Percentiles rank a stretch among this genome's conserved stretches.
Conservation (phyloP, 2,888 invertebrate genomes). For the Laothoe populi region DNA sequence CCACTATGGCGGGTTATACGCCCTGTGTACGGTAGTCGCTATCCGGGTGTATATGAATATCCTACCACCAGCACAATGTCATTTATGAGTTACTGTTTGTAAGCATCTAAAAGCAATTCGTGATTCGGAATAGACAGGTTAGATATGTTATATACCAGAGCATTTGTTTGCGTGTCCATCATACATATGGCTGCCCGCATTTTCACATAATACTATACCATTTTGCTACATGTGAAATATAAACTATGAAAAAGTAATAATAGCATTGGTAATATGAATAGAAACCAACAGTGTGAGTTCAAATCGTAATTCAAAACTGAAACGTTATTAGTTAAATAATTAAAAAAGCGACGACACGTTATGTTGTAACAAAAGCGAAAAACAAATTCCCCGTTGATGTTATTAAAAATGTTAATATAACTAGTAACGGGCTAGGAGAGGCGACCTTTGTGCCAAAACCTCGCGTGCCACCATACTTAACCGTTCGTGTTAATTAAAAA, state of each 20-base stretch:
- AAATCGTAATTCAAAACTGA: constrained; percentile 2
- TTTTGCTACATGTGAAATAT: neutral
- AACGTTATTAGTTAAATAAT: constrained; percentile 6
- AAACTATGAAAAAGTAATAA: neutral
- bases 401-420: constrained; percentile 21
- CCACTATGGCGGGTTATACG: too few species aligned
- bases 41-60: too few species aligned
- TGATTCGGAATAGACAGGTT: neutral
- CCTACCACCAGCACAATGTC: too few species aligned
- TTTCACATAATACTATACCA: neutral
- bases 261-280: neutral
- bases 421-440: constrained; percentile 32
- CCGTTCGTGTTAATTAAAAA: constrained; percentile 50
- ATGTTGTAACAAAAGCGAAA: constrained; percentile 15
- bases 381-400: constrained; percentile 21
- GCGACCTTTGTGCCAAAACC: constrained; percentile 36
- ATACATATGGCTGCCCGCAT: neutral
- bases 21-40: too few species aligned
- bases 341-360: constrained; percentile 14
- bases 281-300: constrained; percentile 1
- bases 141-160: neutral
- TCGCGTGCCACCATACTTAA: constrained; percentile 49
- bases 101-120: neutral
- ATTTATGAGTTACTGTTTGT: too few species aligned
- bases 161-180: neutral